Evolutionary conservation across 2,888 invertebrate species (phyloP).

Genomic region (Drosophila histrio): DNA sequence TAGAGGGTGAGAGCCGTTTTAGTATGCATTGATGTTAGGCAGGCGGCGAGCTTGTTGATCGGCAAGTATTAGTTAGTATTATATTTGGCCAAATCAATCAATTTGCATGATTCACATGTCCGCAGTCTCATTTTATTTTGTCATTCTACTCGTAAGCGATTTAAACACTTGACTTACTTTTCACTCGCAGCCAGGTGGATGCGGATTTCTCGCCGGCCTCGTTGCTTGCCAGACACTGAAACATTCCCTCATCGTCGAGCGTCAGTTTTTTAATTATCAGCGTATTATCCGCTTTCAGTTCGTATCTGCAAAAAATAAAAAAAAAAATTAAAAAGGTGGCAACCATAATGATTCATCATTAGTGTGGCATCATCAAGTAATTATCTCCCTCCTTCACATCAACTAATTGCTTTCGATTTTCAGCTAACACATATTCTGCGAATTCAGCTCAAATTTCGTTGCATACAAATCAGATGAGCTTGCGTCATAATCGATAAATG

Average conservation of each 20-base stretch:
- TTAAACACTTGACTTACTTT: constrained; percentile 90
- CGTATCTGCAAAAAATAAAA: constrained; percentile 86
- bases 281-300: constrained; percentile 92
- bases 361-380: constrained; percentile 83
- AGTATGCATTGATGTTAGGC: constrained; percentile 30
- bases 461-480: neutral
- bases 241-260: constrained; percentile 96
- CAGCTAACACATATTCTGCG: neutral
- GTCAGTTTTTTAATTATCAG: constrained; percentile 91
- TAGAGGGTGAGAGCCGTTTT: constrained; percentile 39
- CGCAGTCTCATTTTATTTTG: neutral
- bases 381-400: constrained; percentile 67
- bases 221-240: constrained; percentile 96
- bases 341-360: constrained; percentile 6
- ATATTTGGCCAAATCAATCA: neutral
- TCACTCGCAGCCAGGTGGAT: constrained; percentile 96
- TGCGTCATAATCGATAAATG: neutral
- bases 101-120: neutral
- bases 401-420: constrained; percentile 23
- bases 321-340: constrained; percentile 1
- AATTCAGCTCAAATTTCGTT: neutral
- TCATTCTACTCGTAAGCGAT: neutral
- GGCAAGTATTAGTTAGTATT: constrained; percentile 6
- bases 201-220: constrained; percentile 95
- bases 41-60: constrained; percentile 1